Base-by-base conservation (phyloP, 2,797 vertebrate genomes). In the Netta rufina region DNA sequence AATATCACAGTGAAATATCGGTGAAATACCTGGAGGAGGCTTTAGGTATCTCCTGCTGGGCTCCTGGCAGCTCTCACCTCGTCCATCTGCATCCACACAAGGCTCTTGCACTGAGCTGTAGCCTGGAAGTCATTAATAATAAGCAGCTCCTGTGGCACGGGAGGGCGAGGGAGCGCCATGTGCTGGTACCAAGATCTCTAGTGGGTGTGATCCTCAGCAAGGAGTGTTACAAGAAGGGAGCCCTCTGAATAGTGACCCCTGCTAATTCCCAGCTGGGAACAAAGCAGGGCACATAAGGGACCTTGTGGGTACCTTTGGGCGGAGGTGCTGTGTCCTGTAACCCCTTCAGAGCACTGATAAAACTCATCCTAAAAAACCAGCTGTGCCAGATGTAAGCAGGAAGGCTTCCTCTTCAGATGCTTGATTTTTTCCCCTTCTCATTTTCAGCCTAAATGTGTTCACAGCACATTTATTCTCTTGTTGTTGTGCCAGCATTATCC, bases 401-500 rank as follows among this genome's bases (percentile, higher is more conserved):
- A 72, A 84, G 73, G 12, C 47, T 62, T 70, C 32, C 11, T 54
- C 4, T 71, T 78, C 65, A 78, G 45, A n/a, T 38, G 25, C 36
- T 11, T 83, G 39, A 17, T 43, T 41, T 65, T 73, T 66, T 39
- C 14, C 11, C 14, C 13, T n/a, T 85, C 43, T 78, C 24, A 75
- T 90, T 93, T 88, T 88, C 76, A 84, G 5, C 28, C 61, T 64
- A 20, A 93, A 77, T 65, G 18, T 54, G 28, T 92, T 91, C 82
- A 80, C 28, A 49, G 62, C 62, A 45, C 57, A 36, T 85, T 90
- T 82, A 62, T 90, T 91, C 82, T 85, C 61, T 38, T 89, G 30
- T 58, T 90, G 72, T 95, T 2, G 2, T 92, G 79, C 73, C 87
- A 92, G 87, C 82, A 67, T 89, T 91, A 78, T 75, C 62, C 78